Conservation (phyloP, 1,140 invertebrate species). For the Neuroterus valhalla region DNA sequence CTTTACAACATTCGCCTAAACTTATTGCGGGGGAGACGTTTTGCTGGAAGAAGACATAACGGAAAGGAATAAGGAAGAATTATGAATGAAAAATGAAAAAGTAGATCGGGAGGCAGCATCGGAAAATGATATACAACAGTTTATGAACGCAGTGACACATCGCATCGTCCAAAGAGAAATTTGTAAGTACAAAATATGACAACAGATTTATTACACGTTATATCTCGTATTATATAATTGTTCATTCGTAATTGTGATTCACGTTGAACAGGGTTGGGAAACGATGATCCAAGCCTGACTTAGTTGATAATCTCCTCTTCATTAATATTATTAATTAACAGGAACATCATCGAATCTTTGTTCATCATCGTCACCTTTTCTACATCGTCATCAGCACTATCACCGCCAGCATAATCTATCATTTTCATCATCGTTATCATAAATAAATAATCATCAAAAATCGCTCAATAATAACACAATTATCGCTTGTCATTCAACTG, state of each 20-base stretch:
- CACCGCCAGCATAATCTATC: conserved; percentile 49
- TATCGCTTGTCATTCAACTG: conserved; percentile 50
- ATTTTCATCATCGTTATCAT: conserved; percentile 62
- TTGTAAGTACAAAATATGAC: conserved; percentile 70
- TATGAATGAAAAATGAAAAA: conserved; percentile 30
- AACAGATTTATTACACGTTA: conserved; percentile 66
- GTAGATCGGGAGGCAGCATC: background rate
- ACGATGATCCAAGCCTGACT: conserved; percentile 64
- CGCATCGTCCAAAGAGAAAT: conserved; percentile 53
- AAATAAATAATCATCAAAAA: conserved; percentile 68
- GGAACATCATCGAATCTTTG: conserved; percentile 74
- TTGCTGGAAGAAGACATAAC: conserved; percentile 18
- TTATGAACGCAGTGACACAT: conserved; percentile 52
- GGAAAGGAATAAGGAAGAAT: conserved; percentile 18
- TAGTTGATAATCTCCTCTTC: conserved; percentile 64
- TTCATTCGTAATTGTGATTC: conserved; percentile 57
- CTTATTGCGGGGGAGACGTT: conserved; percentile 46
- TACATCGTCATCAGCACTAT: conserved; percentile 60
- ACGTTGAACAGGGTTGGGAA: conserved; percentile 45
- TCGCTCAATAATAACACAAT: conserved; percentile 66
- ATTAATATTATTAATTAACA: conserved; percentile 72
- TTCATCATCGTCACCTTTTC: conserved; percentile 61
- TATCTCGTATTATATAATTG: conserved; percentile 60
- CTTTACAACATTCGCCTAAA: conserved; percentile 60
- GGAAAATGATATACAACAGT: background rate